phyloP scores from a whole-genome alignment of 1,140 invertebrate genomes.

The Nixonia krombeini region DNA sequence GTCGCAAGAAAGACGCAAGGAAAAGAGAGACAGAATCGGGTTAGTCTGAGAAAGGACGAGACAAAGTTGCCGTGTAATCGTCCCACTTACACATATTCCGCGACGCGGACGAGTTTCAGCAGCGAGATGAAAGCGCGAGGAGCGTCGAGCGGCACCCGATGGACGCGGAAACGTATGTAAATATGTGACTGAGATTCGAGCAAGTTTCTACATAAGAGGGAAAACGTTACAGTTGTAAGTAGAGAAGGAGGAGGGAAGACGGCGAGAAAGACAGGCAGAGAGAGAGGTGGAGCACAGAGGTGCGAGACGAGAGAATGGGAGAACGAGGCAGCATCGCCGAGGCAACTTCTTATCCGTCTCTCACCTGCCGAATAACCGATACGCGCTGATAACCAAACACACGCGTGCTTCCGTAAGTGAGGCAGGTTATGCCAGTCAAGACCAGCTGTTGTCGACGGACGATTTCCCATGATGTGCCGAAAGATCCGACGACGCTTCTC shows the following conservation, averaged over 20 bases:
- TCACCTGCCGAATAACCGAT: no score
- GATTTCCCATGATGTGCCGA: constrained; percentile 38
- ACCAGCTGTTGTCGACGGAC: constrained; percentile 39
- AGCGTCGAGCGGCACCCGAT: background rate
- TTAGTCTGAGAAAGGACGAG: no score
- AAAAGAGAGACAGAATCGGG: no score
- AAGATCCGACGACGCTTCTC: constrained; percentile 22
- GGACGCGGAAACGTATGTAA: constrained; percentile 27
- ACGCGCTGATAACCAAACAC: constrained; percentile 23
- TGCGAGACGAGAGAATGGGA: constrained; percentile 2
- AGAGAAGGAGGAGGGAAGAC: no score
- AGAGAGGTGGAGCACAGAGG: background rate
- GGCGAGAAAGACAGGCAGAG: no score
- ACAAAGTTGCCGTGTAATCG: constrained; percentile 22
- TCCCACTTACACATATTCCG: background rate
- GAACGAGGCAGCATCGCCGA: background rate
- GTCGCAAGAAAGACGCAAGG: no score
- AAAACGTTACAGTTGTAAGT: background rate
- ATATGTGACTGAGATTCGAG: constrained; percentile 4
- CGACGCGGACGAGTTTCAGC: constrained; percentile 6
- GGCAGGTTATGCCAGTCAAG: constrained; percentile 8
- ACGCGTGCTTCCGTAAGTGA: constrained; percentile 8
- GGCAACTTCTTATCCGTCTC: background rate
- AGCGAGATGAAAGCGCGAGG: background rate
- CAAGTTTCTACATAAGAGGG: no score